A percentile compares a stretch with the other conserved stretches of the same genome.
Conservation (phyloP, 2,113 vertebrate species). For the Pedetes capensis region DNA sequence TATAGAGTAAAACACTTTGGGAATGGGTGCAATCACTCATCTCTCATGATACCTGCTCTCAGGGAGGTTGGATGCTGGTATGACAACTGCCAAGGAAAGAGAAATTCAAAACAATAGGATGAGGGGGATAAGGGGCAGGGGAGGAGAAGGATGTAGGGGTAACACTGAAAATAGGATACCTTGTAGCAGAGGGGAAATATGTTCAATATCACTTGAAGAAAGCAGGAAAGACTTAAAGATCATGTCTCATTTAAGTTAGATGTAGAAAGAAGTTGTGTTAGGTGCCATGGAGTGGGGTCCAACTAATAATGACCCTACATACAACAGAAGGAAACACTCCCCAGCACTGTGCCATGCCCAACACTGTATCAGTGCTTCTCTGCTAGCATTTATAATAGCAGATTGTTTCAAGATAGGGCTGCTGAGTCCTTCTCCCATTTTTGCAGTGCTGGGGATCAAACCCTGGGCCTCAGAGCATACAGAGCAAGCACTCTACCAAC, state of each 20-base stretch:
- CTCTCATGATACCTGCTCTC: neutral
- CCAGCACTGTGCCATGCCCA: no score
- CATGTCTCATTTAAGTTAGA: neutral
- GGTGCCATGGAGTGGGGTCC: no score
- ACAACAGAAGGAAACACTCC: no score
- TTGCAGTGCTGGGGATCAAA: no score
- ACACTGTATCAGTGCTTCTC: no score
- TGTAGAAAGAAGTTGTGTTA: constrained; percentile 16
- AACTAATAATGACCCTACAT: no score
- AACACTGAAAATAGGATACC: neutral
- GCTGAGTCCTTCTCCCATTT: no score
- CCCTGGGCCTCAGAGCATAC: no score
- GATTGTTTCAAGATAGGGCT: no score
- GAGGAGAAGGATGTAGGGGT: neutral
- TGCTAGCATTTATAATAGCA: no score
- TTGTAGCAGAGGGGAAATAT: neutral
- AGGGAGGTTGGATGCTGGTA: neutral
- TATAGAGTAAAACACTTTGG: neutral
- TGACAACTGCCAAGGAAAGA: neutral
- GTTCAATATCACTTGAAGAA: neutral
- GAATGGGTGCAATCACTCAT: neutral
- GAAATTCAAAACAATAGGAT: neutral
- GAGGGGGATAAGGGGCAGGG: neutral
- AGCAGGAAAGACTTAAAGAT: neutral
- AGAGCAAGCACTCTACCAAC: no score